Evolutionary conservation across 2,888 invertebrate genomes (phyloP).

Genomic region (Scaptomyza parva): DNA sequence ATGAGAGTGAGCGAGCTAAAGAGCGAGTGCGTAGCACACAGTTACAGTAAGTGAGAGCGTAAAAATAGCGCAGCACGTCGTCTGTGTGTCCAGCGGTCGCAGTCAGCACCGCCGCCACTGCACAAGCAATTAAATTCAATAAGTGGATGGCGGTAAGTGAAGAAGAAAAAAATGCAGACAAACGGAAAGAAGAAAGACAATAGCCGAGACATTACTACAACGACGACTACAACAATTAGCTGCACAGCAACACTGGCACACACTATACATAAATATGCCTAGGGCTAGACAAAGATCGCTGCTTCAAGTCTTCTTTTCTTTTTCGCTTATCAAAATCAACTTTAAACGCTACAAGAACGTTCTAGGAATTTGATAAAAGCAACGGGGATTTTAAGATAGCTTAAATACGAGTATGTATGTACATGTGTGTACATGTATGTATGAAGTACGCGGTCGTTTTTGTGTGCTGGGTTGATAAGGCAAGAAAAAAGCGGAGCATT

Average conservation of each 20-base stretch:
- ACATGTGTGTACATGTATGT: slow-evolving; percentile 5
- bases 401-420: slow-evolving; percentile 11
- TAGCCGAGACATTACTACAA: slow-evolving; percentile 34
- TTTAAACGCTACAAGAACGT: slow-evolving; percentile 45
- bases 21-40: slow-evolving; percentile 24
- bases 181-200: slow-evolving; percentile 55
- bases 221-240: slow-evolving; percentile 19
- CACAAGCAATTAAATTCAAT: slow-evolving; percentile 78
- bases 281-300: slow-evolving; percentile 33
- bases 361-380: slow-evolving; percentile 70
- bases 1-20: slow-evolving; percentile 11
- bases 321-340: slow-evolving; percentile 61
- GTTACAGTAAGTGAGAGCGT: slow-evolving; percentile 63
- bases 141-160: slow-evolving; percentile 66
- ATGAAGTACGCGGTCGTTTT: slow-evolving; percentile 15
- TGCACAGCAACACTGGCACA: slow-evolving; percentile 40
- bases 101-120: slow-evolving; percentile 30
- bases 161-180: slow-evolving; percentile 59
- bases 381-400: slow-evolving; percentile 44
- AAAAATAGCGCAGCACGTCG: slow-evolving; percentile 66
- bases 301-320: slow-evolving; percentile 16
- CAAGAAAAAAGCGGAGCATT: slow-evolving; percentile 13
- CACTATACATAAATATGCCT: neutral
- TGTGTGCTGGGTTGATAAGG: slow-evolving; percentile 42
- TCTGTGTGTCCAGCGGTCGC: slow-evolving; percentile 20